Evolutionary conservation across 2,888 invertebrate genomes (phyloP).

Genomic region (Xestia rhomboidea): DNA sequence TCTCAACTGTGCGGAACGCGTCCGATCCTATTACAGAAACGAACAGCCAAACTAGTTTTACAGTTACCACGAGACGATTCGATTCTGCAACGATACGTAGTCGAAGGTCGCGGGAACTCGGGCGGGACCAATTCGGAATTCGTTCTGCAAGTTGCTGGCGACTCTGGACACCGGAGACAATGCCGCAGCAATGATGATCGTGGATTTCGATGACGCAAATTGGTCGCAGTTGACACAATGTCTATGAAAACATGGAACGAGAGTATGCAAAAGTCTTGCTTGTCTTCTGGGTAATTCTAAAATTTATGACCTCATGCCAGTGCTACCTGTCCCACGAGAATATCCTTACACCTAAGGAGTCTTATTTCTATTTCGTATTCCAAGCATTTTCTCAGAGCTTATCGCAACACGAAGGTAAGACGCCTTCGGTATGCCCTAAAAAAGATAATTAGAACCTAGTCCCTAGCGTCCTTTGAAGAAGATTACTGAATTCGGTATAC

Average conservation of each 20-base stretch:
- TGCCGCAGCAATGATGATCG: conserved; percentile 50
- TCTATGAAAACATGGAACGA: conserved; percentile 11
- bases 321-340: conserved; percentile 49
- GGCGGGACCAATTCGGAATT: conserved; percentile 82
- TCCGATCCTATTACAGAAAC: conserved; percentile 84
- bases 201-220: conserved; percentile 59
- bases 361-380: conserved; percentile 56
- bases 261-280: background rate
- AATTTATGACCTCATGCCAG: conserved; percentile 17
- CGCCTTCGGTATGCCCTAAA: conserved; percentile 40
- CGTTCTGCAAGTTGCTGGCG: conserved; percentile 75
- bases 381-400: conserved; percentile 56
- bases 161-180: conserved; percentile 55
- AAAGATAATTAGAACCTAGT: conserved; percentile 39
- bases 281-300: conserved; percentile 5
- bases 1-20: conserved; percentile 75
- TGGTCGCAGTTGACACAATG: conserved; percentile 58
- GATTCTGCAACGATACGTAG: conserved; percentile 84
- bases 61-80: conserved; percentile 84
- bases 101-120: conserved; percentile 86
- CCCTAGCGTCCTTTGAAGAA: conserved; percentile 20
- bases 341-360: conserved; percentile 35
- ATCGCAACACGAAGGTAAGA: conserved; percentile 50
- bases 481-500: conserved; percentile 17
- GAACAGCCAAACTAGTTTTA: conserved; percentile 87